Conservation (phyloP, 1,140 invertebrate genomes). For the Venustaconcha ellipsiformis region DNA sequence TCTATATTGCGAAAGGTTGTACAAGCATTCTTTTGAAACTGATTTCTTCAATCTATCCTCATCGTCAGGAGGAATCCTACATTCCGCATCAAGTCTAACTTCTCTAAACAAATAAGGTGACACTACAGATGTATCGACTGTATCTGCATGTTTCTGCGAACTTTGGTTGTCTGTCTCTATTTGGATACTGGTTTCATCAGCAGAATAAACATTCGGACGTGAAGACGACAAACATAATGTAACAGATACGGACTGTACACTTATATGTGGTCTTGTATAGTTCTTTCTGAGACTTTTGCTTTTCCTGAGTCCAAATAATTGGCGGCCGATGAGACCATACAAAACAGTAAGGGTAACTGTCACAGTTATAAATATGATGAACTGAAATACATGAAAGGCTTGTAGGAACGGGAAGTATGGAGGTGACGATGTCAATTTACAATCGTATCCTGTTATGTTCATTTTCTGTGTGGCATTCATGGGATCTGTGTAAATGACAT, state of each 20-base stretch:
- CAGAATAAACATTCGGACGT: background rate
- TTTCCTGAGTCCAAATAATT: conserved; percentile 20
- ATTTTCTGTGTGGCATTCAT: background rate
- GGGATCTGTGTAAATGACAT: conserved; percentile 12
- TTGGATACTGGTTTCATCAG: background rate
- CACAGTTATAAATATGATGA: conserved; percentile 16
- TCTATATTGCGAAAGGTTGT: no score
- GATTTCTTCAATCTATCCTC: no score
- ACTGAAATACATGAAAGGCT: conserved; percentile 12
- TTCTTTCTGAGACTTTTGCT: background rate
- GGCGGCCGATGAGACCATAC: conserved; percentile 20
- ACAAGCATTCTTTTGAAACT: no score
- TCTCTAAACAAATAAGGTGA: no score
- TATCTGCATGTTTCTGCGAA: background rate
- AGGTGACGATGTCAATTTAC: conserved; percentile 7
- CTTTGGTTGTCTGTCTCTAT: background rate
- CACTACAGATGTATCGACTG: background rate
- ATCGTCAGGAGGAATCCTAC: no score
- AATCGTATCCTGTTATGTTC: conserved; percentile 12
- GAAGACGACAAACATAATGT: conserved; percentile 8
- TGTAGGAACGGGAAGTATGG: conserved; percentile 7
- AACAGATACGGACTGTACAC: no score
- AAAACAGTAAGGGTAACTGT: conserved; percentile 8
- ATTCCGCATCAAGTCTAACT: no score
- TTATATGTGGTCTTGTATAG: no score